Evolutionary conservation across 2,888 invertebrate genomes (phyloP).

Genomic region (Lasioglossum oenotherae): DNA sequence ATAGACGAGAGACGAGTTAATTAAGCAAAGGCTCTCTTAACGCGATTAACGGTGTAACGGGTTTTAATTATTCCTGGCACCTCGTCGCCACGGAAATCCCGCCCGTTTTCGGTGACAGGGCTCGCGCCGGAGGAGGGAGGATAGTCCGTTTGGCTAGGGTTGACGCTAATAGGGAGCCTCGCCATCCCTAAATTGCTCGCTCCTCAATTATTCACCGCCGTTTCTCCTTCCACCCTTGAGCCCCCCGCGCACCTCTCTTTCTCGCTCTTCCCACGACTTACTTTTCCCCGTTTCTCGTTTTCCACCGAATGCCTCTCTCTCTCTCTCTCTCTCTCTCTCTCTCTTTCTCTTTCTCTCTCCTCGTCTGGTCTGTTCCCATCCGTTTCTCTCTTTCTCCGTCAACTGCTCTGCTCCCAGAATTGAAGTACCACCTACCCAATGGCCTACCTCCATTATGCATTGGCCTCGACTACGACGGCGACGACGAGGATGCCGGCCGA

Average conservation of each 20-base stretch:
- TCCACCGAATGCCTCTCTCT: conserved; percentile 37
- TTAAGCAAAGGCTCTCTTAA: conserved; percentile 72
- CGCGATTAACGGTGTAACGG: conserved; percentile 73
- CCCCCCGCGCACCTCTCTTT: neutral
- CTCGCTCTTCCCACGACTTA: conserved; percentile 29
- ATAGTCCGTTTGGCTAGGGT: conserved; percentile 35
- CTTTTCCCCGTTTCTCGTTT: conserved; percentile 45
- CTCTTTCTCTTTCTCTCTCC: neutral
- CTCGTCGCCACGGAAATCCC: conserved; percentile 53
- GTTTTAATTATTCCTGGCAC: conserved; percentile 73
- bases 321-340: neutral
- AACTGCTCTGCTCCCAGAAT: conserved; percentile 59
- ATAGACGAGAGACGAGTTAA: conserved; percentile 61
- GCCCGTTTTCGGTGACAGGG: conserved; percentile 54
- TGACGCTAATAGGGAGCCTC: conserved; percentile 58
- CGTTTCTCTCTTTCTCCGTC: conserved; percentile 35
- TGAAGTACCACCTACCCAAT: conserved; percentile 70
- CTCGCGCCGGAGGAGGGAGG: neutral
- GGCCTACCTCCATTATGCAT: conserved; percentile 74
- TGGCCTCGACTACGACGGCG: conserved; percentile 65
- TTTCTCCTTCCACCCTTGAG: conserved; percentile 34
- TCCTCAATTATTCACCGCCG: conserved; percentile 67
- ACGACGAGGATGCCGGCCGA: conserved; percentile 29
- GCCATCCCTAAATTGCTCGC: conserved; percentile 69
- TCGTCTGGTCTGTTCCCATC: neutral